Evolutionary conservation across 2,113 vertebrate genomes (phyloP), one percentile per base, ranked within the genome.

Genomic region (Chunga burmeisteri): DNA sequence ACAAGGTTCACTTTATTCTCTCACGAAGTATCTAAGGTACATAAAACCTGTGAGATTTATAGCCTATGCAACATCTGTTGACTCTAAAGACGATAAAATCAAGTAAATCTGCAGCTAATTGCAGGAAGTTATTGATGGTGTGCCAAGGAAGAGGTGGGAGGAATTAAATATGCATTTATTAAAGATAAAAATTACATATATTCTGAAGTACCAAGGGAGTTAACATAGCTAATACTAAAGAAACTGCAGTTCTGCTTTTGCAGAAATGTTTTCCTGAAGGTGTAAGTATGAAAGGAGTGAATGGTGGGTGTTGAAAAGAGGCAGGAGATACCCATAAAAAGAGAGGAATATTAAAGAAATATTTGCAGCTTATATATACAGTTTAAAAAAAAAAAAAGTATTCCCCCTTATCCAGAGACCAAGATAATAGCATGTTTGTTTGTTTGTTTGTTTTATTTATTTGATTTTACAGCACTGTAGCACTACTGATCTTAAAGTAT

Each of bases 121-220:
- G 58, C 84, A 82, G 86, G 86, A 91, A 93, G 66, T 95, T 96
- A 90, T 85, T 95, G 93, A 93, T 80, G 78, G 63, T 90, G 65
- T 80, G 73, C 79, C 73, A 95, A 20, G 50, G 55, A 73, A 82
- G 84, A 79, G 66, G 89, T 95, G 50, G 86, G 88, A 96, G 78
- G 93, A 93, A 97, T 94, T 94, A 95, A 95, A 87, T 63, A 89
- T 52, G 38, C 62, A 66, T 94, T 89, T 97, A 93, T 73, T 93
- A 88, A 93, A 91, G 73, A 55, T 15, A 85, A 75, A 94, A 93
- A 80, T 85, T 62, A 42, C 9, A 19, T 85, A 58, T 59, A 72
- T 94, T 79, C 20, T 44, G 12, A 85, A 77, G 87, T 55, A 81
- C 46, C 0, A 0, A 94, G 88, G 34, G 78, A 94, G 70, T 92